Conservation (phyloP, 2,888 invertebrate species). For the Eupithecia subumbrata region DNA sequence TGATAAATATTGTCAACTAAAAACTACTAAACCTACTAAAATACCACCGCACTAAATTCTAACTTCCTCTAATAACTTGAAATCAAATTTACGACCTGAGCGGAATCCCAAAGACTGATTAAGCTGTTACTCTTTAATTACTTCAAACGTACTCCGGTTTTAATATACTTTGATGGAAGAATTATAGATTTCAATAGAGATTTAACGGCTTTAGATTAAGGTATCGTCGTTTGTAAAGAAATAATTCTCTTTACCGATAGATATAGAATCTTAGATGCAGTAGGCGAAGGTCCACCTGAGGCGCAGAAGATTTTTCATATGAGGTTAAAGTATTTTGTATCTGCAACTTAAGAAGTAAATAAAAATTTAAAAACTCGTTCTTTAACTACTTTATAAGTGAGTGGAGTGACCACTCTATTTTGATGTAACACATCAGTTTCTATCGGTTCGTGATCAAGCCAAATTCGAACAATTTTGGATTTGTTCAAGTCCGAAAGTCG, state of each 20-base stretch:
- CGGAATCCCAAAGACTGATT: conserved; percentile 32
- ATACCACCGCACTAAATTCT: conserved; percentile 19
- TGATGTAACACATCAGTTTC: neutral
- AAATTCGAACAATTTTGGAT: conserved; percentile 42
- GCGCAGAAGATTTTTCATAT: conserved; percentile 11
- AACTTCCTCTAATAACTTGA: conserved; percentile 27
- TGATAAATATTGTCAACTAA: conserved; percentile 14
- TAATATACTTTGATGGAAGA: conserved; percentile 16
- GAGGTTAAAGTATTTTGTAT: conserved; percentile 63
- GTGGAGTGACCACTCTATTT: conserved; percentile 64
- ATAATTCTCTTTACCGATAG: neutral
- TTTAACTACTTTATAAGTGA: conserved; percentile 73
- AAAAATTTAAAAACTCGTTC: conserved; percentile 61
- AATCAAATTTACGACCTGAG: conserved; percentile 32
- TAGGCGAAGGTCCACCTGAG: neutral
- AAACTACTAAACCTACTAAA: conserved; percentile 5
- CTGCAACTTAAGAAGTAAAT: conserved; percentile 66
- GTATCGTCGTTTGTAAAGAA: neutral
- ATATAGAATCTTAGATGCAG: neutral
- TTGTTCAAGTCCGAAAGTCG: conserved; percentile 52
- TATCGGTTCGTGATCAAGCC: conserved; percentile 62
- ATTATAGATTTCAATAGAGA: neutral
- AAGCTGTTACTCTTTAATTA: conserved; percentile 37
- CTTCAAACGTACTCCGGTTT: conserved; percentile 31
- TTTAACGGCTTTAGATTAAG: conserved; percentile 3